Conservation (phyloP, 2,797 vertebrate genomes). For the Champsocephalus esox region DNA sequence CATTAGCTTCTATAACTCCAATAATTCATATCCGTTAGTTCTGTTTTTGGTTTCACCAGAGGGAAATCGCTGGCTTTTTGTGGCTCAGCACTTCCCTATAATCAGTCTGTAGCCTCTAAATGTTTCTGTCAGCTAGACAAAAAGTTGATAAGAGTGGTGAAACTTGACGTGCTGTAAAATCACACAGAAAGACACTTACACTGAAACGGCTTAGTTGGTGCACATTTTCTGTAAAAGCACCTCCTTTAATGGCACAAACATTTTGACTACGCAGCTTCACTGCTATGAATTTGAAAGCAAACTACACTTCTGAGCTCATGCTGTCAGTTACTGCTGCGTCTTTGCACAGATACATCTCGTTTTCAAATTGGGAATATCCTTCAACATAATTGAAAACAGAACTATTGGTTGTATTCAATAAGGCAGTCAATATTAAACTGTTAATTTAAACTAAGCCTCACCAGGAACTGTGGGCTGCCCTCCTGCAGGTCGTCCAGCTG, state of each 20-base stretch:
- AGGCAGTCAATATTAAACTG: no score
- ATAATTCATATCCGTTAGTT: no score
- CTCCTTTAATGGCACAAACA: not conserved
- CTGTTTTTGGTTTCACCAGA: no score
- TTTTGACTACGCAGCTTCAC: not conserved
- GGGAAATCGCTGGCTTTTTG: no score
- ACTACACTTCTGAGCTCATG: not conserved
- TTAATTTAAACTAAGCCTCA: slow-evolving; percentile 51
- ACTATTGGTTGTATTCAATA: not conserved
- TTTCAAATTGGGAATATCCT: not conserved
- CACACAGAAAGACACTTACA: not conserved
- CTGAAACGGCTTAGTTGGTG: not conserved
- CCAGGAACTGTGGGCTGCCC: slow-evolving; percentile 87
- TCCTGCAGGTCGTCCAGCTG: slow-evolving; percentile 87
- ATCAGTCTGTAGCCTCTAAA: no score
- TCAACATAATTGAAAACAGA: not conserved
- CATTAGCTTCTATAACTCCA: no score
- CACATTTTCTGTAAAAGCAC: no score
- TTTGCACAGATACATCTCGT: no score
- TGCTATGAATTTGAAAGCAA: not conserved
- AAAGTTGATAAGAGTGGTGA: no score
- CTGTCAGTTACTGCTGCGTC: no score
- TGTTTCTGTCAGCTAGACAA: no score
- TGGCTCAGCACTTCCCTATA: no score
- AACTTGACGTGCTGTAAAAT: not conserved